A percentile compares a stretch with the other conserved stretches of the same genome.
Evolutionary conservation across 1,140 invertebrate genomes (phyloP).

Genomic region (Teleogryllus occipitalis): DNA sequence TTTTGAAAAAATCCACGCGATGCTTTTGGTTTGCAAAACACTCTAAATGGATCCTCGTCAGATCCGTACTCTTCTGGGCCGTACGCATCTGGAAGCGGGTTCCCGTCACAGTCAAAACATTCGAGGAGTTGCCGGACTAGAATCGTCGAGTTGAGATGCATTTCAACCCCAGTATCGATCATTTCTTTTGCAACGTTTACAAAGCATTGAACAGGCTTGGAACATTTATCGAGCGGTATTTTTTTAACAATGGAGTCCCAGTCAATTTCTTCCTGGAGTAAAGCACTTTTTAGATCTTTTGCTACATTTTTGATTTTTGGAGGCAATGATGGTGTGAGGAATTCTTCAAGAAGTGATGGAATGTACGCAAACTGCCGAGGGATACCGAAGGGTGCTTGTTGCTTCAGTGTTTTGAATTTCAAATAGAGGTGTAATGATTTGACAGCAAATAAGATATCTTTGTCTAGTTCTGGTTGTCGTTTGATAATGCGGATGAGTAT

Average conservation of each 20-base stretch:
- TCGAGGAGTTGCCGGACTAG: not conserved
- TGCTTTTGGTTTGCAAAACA: too few relatives aligned
- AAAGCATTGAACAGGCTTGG: not conserved
- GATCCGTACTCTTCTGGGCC: not conserved
- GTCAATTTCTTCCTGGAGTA: not conserved
- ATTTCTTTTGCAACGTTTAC: not conserved
- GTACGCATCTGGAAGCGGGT: not conserved
- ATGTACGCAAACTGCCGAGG: not conserved
- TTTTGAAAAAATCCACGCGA: too few relatives aligned
- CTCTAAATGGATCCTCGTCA: too few relatives aligned
- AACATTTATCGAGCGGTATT: not conserved
- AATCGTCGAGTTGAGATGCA: not conserved
- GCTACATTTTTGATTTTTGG: not conserved
- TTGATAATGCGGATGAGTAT: not conserved
- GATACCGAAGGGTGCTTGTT: not conserved
- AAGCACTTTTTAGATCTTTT: not conserved
- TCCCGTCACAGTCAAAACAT: not conserved
- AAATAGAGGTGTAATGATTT: not conserved
- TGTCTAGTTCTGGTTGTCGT: not conserved
- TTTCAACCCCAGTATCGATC: not conserved
- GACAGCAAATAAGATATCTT: not conserved
- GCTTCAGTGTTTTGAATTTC: not conserved
- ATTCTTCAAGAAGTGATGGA: not conserved
- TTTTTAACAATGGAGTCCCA: not conserved
- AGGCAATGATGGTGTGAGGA: not conserved